Evolutionary conservation across 2,113 vertebrate species (phyloP), one percentile per base, ranked within the genome.

Genomic region (Gallinago jamesoni): DNA sequence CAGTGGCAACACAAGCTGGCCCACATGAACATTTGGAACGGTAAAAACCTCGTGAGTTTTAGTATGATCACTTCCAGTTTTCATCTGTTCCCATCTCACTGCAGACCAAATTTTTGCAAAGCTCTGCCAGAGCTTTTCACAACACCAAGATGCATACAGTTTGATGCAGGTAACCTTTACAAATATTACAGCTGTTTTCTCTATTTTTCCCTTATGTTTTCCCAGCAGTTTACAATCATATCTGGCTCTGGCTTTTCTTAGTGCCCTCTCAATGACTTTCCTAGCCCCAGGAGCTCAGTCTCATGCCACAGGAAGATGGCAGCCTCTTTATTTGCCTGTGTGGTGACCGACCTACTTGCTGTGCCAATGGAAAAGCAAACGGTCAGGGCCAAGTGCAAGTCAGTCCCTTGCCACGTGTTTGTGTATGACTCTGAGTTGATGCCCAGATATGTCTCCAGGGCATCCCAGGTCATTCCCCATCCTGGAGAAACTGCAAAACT

Each of bases 341-440:
- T 21, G 45, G 35, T 90, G 90, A 68, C 76, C 4, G 7, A n/a
- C 41, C 48, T 28, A 5, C 77, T 30, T 41, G 87, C 82, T 69
- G 50, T 37, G 66, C 55, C 93, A 55, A 64, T 73, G 33, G 75
- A 67, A 92, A 94, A 90, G 84, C 96, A 96, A 98, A 94, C 94
- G 93, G 98, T 97, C 62, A 20, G 98, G 86, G 97, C 98, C 98
- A 99, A 98, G 98, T 98, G 98, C 97, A 96, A 95, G 95, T 77
- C 37, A 76, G 77, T 66, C 77, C 77, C 43, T 87, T 82, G 80
- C 98, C 98, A 98, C 98, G 98, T 99, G 98, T 98, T 96, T 78
- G 90, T 91, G 7, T 92, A 92, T 98, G 95, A 95, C 97, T 98
- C 96, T 98, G 98, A 98, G 98, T 98, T 97, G 69, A 93, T 98